A percentile compares a stretch with the other conserved stretches of the same genome.
Evolutionary conservation across 2,888 invertebrate genomes (phyloP).

Genomic region (Escarpia spicata): DNA sequence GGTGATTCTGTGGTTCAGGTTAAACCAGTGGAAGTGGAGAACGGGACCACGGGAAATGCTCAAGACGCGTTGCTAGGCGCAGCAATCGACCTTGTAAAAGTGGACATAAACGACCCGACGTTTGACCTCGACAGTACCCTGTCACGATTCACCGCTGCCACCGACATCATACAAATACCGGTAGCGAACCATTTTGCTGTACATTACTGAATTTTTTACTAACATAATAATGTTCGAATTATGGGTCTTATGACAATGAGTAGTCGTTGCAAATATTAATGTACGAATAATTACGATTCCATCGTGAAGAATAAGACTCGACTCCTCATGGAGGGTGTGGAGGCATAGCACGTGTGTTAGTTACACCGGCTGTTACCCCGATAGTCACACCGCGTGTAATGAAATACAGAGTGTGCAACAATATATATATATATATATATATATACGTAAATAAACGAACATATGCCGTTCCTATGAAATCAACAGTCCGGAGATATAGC

Average conservation of each 20-base stretch:
- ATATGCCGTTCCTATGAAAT: no score
- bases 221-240: neutral
- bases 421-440: no score
- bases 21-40: neutral
- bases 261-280: no score
- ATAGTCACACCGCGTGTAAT: no score
- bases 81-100: neutral
- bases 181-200: neutral
- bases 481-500: no score
- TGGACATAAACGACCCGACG: neutral
- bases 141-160: constrained; percentile 3
- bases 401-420: no score
- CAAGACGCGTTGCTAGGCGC: neutral
- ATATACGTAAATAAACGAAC: no score
- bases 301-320: neutral
- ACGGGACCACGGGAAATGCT: neutral
- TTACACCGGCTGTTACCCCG: no score
- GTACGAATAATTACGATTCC: neutral
- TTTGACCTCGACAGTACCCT: neutral
- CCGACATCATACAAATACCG: neutral
- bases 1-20: neutral
- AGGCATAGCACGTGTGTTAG: neutral
- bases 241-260: no score
- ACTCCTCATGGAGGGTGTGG: neutral
- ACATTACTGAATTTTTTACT: neutral